Evolutionary conservation across 35 echinoderm and acorn worm species (phyloP).

Genomic region (Lytechinus pictus): DNA sequence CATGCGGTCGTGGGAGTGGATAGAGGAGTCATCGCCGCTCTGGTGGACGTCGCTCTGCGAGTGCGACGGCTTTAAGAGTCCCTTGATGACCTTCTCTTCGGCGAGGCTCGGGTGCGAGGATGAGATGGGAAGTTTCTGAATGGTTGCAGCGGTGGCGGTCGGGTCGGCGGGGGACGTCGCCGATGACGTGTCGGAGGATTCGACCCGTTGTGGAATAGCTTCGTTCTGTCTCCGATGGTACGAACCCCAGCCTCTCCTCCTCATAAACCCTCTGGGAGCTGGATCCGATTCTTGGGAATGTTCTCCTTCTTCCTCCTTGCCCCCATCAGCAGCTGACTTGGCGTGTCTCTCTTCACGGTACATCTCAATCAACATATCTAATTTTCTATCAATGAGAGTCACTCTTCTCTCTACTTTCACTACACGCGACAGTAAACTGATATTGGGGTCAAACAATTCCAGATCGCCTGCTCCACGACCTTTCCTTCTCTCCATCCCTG

Average conservation of each 20-base stretch:
- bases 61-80: slow-evolving; percentile 8
- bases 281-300: slow-evolving; percentile 63
- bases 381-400: slow-evolving; percentile 90
- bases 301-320: slow-evolving; percentile 56
- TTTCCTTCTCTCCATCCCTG: slow-evolving; percentile 74
- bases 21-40: slow-evolving; percentile 34
- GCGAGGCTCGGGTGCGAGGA: slow-evolving; percentile 66
- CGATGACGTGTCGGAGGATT: slow-evolving; percentile 80
- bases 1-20: background rate
- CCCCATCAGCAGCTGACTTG: slow-evolving; percentile 58
- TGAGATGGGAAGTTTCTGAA: slow-evolving; percentile 62
- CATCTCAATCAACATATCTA: slow-evolving; percentile 98
- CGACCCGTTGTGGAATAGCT: slow-evolving; percentile 35
- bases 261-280: slow-evolving; percentile 71
- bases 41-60: slow-evolving; percentile 16
- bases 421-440: slow-evolving; percentile 85
- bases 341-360: slow-evolving; percentile 93
- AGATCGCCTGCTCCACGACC: slow-evolving; percentile 75
- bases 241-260: slow-evolving; percentile 78
- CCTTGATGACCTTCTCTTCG: slow-evolving; percentile 21
- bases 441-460: slow-evolving; percentile 88
- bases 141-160: slow-evolving; percentile 35
- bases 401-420: slow-evolving; percentile 93
- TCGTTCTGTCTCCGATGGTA: slow-evolving; percentile 65
- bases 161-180: slow-evolving; percentile 86